A percentile compares a stretch with the other conserved stretches of the same genome.
Evolutionary conservation across 1,140 invertebrate species (phyloP).

Genomic region (Probaryconus sp.): DNA sequence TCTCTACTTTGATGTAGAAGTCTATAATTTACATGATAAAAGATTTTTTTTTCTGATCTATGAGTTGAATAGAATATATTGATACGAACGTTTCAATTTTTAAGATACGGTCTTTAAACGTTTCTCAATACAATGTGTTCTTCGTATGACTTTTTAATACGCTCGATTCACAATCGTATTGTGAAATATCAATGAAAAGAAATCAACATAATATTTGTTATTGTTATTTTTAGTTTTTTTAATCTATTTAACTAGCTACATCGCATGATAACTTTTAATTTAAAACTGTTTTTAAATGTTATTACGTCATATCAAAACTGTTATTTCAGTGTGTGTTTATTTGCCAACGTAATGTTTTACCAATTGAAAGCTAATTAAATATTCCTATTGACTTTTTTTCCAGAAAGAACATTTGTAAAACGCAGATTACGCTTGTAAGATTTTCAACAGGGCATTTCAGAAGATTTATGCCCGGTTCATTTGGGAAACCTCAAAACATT

Average conservation of each 20-base stretch:
- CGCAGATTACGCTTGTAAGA: background rate
- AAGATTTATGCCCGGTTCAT: constrained; percentile 14
- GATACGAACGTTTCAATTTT: constrained; percentile 51
- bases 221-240: constrained; percentile 12
- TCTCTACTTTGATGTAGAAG: constrained; percentile 47
- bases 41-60: constrained; percentile 45
- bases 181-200: no score
- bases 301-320: no score
- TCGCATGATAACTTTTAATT: no score
- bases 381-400: no score
- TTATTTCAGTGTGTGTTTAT: no score
- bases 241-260: no score
- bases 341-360: no score
- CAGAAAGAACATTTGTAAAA: no score
- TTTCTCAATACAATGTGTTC: constrained; percentile 34
- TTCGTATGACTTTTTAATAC: constrained; percentile 43
- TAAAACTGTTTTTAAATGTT: no score
- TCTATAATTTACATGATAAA: constrained; percentile 61
- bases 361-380: no score
- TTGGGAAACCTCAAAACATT: constrained; percentile 28
- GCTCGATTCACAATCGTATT: constrained; percentile 4
- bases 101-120: constrained; percentile 29
- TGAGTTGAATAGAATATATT: constrained; percentile 31
- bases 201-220: constrained; percentile 27
- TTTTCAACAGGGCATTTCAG: constrained; percentile 30